Evolutionary conservation across 2,888 invertebrate genomes (phyloP).

Genomic region (Drosophila formosana): DNA sequence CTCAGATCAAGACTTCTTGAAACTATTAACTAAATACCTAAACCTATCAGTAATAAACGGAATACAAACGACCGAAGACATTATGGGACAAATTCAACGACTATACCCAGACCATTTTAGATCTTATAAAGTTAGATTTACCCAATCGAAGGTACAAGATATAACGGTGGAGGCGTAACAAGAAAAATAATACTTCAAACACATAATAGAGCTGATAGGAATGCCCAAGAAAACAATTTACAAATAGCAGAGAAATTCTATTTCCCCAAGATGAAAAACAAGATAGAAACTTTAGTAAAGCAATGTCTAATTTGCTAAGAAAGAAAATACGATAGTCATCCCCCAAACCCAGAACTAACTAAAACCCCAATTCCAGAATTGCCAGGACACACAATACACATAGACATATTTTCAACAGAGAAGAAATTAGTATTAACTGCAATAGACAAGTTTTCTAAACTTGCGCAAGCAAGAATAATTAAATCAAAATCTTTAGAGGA

Average conservation of each 20-base stretch:
- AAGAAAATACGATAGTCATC: slow-evolving; percentile 45
- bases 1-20: slow-evolving; percentile 16
- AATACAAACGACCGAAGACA: slow-evolving; percentile 19
- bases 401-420: slow-evolving; percentile 35
- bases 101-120: slow-evolving; percentile 27
- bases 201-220: slow-evolving; percentile 41
- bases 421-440: slow-evolving; percentile 27
- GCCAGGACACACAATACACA: slow-evolving; percentile 41
- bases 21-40: slow-evolving; percentile 24
- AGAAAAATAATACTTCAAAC: slow-evolving; percentile 12
- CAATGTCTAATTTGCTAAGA: slow-evolving; percentile 40
- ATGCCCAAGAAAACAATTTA: slow-evolving; percentile 40
- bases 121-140: slow-evolving; percentile 7
- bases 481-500: slow-evolving; percentile 25
- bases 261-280: slow-evolving; percentile 34
- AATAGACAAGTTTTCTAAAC: slow-evolving; percentile 24
- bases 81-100: slow-evolving; percentile 31
- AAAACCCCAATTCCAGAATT: slow-evolving; percentile 42
- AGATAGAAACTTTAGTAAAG: slow-evolving; percentile 31
- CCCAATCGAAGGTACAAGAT: slow-evolving; percentile 16
- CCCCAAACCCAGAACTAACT: slow-evolving; percentile 30
- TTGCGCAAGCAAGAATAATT: slow-evolving; percentile 18
- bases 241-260: slow-evolving; percentile 38
- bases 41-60: slow-evolving; percentile 32
- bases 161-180: slow-evolving; percentile 13